A percentile compares a stretch with the other conserved stretches of the same genome.
Evolutionary conservation across 2,797 vertebrate genomes (phyloP).

Genomic region (Todus mexicanus): DNA sequence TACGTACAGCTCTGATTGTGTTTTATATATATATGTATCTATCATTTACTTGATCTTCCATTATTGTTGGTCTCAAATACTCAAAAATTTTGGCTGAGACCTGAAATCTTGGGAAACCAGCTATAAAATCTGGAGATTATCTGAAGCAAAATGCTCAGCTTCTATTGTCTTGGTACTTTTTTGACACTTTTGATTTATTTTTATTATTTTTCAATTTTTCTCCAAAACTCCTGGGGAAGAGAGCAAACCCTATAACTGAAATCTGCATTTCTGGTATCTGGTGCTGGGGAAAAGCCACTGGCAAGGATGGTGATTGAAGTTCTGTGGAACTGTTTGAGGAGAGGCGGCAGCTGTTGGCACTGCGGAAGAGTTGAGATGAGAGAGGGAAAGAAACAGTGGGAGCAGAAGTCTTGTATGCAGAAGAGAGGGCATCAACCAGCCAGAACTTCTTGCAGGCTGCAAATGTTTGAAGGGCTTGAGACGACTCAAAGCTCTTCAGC

Average conservation of each 20-base stretch:
- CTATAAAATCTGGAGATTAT: not conserved
- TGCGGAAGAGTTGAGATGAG: not conserved
- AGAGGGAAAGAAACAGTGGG: not conserved
- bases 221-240: not conserved
- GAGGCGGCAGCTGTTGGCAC: not conserved
- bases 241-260: not conserved
- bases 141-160: not conserved
- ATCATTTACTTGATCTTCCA: not conserved
- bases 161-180: not conserved
- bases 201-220: not conserved
- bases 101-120: not conserved
- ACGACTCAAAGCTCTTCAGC: not conserved
- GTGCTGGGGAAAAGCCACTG: not conserved
- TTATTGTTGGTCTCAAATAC: not conserved
- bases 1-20: not conserved
- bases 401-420: not conserved
- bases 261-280: not conserved
- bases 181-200: not conserved
- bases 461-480: not conserved
- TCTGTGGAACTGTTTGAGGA: not conserved
- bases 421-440: not conserved
- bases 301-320: not conserved
- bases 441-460: not conserved
- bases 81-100: not conserved
- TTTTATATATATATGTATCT: not conserved